Conservation (phyloP, 2,888 invertebrate genomes). For the Agonopterix heracliana region DNA sequence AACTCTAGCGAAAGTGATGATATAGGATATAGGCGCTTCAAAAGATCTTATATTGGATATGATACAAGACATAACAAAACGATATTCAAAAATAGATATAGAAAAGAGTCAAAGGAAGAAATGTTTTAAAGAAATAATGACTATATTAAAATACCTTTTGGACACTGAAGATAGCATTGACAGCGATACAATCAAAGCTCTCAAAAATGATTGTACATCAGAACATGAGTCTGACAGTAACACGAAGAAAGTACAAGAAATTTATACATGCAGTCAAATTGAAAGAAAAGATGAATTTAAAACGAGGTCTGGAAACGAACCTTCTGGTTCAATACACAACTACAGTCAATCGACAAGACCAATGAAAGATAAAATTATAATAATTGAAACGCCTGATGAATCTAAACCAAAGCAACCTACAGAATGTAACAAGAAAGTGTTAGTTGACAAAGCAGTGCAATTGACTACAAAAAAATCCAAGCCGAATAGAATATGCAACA, state of each 20-base stretch:
- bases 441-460: conserved; percentile 45
- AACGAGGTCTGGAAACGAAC: no score
- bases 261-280: no score
- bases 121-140: conserved; percentile 61
- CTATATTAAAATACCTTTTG: conserved; percentile 55
- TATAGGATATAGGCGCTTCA: not conserved
- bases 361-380: not conserved
- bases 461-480: conserved; percentile 31
- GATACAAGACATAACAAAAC: conserved; percentile 59
- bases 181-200: conserved; percentile 13
- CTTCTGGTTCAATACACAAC: no score
- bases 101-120: conserved; percentile 52
- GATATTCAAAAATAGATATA: conserved; percentile 55
- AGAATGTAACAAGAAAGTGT: conserved; percentile 14
- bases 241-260: no score
- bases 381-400: conserved; percentile 8
- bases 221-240: not conserved
- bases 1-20: not conserved
- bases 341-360: not conserved
- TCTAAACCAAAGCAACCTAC: no score
- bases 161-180: conserved; percentile 22
- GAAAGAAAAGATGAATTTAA: no score
- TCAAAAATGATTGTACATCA: not conserved
- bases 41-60: conserved; percentile 48
- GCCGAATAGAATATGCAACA: conserved; percentile 20